phyloP scores from a whole-genome alignment of 2,888 invertebrate genomes.

The Nebria brevicollis region DNA sequence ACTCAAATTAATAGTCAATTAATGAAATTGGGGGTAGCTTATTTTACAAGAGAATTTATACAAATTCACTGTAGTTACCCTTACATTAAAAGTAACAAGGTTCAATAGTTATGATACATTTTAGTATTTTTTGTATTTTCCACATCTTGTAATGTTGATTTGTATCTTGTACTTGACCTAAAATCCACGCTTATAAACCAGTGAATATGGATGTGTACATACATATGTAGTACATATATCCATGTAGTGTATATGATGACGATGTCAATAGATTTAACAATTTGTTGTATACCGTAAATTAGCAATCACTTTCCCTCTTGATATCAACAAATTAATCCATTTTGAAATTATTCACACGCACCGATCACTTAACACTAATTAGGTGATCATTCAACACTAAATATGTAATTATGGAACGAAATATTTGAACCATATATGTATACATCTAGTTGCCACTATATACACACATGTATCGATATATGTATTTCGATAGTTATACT shows the following conservation, averaged over 20 bases:
- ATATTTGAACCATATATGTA: not conserved
- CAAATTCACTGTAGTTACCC: too few species aligned
- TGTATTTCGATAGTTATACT: slow-evolving; percentile 45
- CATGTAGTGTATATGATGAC: not conserved
- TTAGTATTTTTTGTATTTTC: too few species aligned
- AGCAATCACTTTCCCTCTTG: slow-evolving; percentile 47
- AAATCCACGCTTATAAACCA: too few species aligned
- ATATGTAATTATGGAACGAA: slow-evolving; percentile 47
- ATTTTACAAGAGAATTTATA: too few species aligned
- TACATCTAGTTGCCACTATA: not conserved
- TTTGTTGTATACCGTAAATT: slow-evolving; percentile 45
- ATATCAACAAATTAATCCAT: slow-evolving; percentile 47
- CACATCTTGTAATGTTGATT: too few species aligned
- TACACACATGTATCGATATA: slow-evolving; percentile 26
- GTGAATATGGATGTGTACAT: not conserved
- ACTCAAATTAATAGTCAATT: too few species aligned
- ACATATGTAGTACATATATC: not conserved
- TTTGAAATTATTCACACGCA: slow-evolving; percentile 47
- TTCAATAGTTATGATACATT: too few species aligned
- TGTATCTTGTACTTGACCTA: too few species aligned
- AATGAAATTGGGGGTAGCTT: too few species aligned
- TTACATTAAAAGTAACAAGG: not conserved
- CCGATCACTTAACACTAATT: slow-evolving; percentile 46
- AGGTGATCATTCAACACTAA: slow-evolving; percentile 47
- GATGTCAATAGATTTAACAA: slow-evolving; percentile 45